Evolutionary conservation across 2,888 invertebrate genomes (phyloP), one percentile per base, ranked within the genome.

Genomic region (Cheilosia soror): DNA sequence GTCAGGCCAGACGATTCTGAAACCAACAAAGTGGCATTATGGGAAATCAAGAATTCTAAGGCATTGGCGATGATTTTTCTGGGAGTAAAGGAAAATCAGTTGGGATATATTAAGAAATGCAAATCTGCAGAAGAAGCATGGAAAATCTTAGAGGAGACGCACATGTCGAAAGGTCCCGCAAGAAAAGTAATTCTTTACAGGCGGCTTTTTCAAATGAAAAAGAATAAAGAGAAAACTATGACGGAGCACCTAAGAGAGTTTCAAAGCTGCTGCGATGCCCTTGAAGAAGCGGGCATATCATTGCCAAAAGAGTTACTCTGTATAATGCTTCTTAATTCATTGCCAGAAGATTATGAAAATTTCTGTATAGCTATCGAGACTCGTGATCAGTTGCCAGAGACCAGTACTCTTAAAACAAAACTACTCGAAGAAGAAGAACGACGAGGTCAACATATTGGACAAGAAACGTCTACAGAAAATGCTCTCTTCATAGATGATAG

Each of bases 311-410:
- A 63, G 51, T 31, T 66, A 20, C 25, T 37, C 20, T 37, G 47
- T 13, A 53, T 66, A 47, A 66, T 66, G 66, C 33, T 53, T 29
- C 40, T 66, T 15, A 66, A 53, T 66, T 49, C 40, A 5, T 40
- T 53, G 4, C 66, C 53, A 27, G 53, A 29, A 37, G 66, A 66
- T 7, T 66, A 40, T 66, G 66, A 40, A 27, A 25, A 66, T 53
- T 53, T 49, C 37, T 53, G 53, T 15, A 53, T 66, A 27, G 66
- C 53, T 2, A 66, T 53, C 31, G 31, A 53, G 13, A 53, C 42
- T 42, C n/a, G 42, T 42, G 42, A 42, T 42, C 42, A 42, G 0
- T 42, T 42, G 42, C n/a, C 42, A n/a, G 42, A 42, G n/a, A 42
- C 13, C 13, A 42, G 3, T 5, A 42, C n/a, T 42, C 53, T 11